Base-by-base conservation (phyloP, 2,113 vertebrate genomes). In the Nothobranchius furzeri region DNA sequence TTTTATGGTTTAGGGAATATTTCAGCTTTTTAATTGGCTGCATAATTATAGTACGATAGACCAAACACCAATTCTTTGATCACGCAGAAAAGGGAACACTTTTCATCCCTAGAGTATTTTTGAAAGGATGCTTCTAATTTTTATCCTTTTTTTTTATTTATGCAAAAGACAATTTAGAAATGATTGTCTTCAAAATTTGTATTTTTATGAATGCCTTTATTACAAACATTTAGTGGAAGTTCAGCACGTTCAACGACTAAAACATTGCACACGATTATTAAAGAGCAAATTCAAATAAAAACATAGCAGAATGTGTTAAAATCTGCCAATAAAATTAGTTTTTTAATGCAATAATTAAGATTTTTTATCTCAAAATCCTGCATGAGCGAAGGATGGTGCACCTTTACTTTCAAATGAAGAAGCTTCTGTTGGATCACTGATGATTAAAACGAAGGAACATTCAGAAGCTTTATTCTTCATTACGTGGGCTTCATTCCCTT, bases 381-480 rank as follows among this genome's bases (percentile, higher is more conserved):
- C 12, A 47, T 47, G 47, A 49, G 6, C 7, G 7, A 2, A 49
- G 30, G 30, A 30, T 9, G 7, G 48, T 50, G 48, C 1, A 20
- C 35, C 57, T 64, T 63, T 17, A 11, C 13, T 55, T 61, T 30
- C 36, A 64, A 65, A 40, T 14, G 25, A 6, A 59, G 48, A 48
- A 30, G 12, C 50, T 52, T 30, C 70, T 36, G 40, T 51, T 6
- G 1, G 54, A 75, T 59, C 36, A 35, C 30, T 52, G 17, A 13
- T 47, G 42, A 40, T 68, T 17, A 50, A 15, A 60, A 51, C 46
- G 69, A 54, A 14, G 55, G 45, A 24, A 14, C 24, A 13, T 20
- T 43, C 37, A 42, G 47, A 25, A 45, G 15, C n/a, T 13, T 45
- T n/a, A 54, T 48, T 51, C 50, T 78, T 77, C 46, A 54, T 61